phyloP scores from a whole-genome alignment of 2,113 vertebrate genomes.

The Limanda limanda region DNA sequence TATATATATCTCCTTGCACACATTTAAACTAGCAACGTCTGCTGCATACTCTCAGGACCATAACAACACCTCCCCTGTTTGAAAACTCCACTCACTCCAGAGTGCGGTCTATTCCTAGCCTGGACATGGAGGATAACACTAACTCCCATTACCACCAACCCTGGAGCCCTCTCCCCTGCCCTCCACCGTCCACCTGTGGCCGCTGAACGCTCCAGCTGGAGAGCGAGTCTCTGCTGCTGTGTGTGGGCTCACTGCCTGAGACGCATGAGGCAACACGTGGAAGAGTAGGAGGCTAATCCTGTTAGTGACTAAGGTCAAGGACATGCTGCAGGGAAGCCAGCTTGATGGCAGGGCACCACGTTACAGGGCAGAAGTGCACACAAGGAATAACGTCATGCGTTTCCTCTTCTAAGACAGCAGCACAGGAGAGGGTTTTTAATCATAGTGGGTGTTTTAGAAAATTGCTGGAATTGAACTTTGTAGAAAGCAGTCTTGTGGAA shows the following conservation, averaged over 20 bases:
- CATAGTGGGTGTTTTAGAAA: too few relatives aligned
- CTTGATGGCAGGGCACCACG: conserved; percentile 46
- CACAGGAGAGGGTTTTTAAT: not conserved
- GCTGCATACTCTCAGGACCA: not conserved
- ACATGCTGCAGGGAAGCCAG: conserved; percentile 56
- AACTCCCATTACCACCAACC: conserved; percentile 49
- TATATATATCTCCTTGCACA: too few relatives aligned
- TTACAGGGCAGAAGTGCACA: conserved; percentile 25
- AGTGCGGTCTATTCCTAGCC: conserved; percentile 38
- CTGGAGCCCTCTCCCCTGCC: conserved; percentile 15
- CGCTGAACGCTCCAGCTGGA: conserved; percentile 18
- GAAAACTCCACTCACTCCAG: conserved; percentile 23
- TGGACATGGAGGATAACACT: conserved; percentile 27
- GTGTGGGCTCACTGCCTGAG: conserved; percentile 56
- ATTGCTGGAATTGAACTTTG: too few relatives aligned
- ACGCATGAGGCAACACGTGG: conserved; percentile 67
- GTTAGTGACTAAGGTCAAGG: conserved; percentile 80
- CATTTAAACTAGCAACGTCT: not conserved
- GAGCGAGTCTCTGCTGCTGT: conserved; percentile 15
- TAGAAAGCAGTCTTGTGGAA: too few relatives aligned
- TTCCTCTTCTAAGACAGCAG: not conserved
- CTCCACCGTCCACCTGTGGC: conserved; percentile 6
- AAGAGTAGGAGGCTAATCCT: conserved; percentile 76
- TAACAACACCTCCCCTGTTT: not conserved
- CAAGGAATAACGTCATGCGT: not conserved